A percentile compares a stretch with the other conserved stretches of the same genome.
Evolutionary conservation across 2,113 vertebrate genomes (phyloP).

Genomic region (Triplophysa tibetana): DNA sequence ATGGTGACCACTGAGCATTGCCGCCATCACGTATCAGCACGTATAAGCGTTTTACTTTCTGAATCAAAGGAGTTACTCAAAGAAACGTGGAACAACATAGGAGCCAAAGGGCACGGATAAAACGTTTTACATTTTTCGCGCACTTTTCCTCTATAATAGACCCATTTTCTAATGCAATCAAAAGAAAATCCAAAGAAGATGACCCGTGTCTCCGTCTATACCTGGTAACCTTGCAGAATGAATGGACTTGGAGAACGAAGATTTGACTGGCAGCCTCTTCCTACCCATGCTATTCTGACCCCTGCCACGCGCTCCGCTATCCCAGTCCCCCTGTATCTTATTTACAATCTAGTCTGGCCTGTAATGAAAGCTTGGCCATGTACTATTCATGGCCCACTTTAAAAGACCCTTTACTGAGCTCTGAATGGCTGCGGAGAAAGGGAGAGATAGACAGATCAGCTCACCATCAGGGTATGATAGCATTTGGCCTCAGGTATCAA

Average conservation of each 20-base stretch:
- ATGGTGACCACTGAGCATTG: background rate
- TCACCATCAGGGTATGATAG: constrained; percentile 41
- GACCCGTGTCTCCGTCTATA: constrained; percentile 30
- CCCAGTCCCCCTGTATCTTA: constrained; percentile 59
- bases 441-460: constrained; percentile 41
- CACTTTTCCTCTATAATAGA: constrained; percentile 50
- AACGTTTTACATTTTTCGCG: constrained; percentile 46
- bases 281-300: constrained; percentile 55
- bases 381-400: constrained; percentile 68
- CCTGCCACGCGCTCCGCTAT: constrained; percentile 52
- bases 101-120: constrained; percentile 38
- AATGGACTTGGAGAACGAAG: constrained; percentile 41
- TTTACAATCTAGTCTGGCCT: constrained; percentile 62
- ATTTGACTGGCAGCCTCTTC: constrained; percentile 52
- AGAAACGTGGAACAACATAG: constrained; percentile 3
- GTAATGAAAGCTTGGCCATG: constrained; percentile 61
- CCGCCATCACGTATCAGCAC: background rate
- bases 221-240: constrained; percentile 51
- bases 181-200: constrained; percentile 52
- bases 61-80: constrained; percentile 28
- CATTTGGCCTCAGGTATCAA: constrained; percentile 49
- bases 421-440: constrained; percentile 35
- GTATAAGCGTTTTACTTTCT: constrained; percentile 3
- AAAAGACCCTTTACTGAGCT: constrained; percentile 55
- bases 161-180: constrained; percentile 30